These are phyloP conservation scores for Triplophysa yarkandensis DNA, from an alignment of 2,797 vertebrate species.

Conservation along the genomic window DNA sequence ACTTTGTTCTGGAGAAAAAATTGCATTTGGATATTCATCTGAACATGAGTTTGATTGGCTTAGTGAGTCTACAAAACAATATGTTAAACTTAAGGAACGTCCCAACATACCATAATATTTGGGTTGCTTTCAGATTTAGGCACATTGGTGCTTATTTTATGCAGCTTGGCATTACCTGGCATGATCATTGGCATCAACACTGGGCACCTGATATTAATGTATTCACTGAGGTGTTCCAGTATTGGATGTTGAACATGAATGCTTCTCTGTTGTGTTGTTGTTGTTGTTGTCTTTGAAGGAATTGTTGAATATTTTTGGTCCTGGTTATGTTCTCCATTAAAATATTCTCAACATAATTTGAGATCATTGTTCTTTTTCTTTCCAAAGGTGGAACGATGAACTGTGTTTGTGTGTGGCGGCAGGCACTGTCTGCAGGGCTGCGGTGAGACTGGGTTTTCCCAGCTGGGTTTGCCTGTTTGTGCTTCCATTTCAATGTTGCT, in stretches of 20 bases:
- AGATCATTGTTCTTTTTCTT: not conserved
- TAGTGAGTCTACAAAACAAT: constrained; percentile 25
- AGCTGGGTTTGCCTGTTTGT: constrained; percentile 62
- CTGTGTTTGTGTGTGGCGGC: constrained; percentile 42
- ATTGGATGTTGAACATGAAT: constrained; percentile 31
- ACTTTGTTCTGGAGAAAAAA: not conserved
- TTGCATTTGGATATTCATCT: not conserved
- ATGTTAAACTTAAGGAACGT: constrained; percentile 11
- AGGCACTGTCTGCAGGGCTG: constrained; percentile 27
- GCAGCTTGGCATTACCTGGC: constrained; percentile 24
- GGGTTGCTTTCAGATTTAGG: constrained; percentile 8
- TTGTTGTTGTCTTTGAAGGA: no score
- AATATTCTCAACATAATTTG: constrained; percentile 3
- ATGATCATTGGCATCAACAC: constrained; percentile 16
- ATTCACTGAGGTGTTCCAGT: constrained; percentile 32
- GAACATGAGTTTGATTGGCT: not conserved
- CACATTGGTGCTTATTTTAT: constrained; percentile 6
- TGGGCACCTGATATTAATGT: constrained; percentile 9
- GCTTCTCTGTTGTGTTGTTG: constrained; percentile 21
- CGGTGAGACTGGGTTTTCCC: constrained; percentile 57
- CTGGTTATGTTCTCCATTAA: not conserved
- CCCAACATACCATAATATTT: constrained; percentile 18
- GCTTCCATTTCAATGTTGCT: constrained; percentile 58
- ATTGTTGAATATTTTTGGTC: constrained; percentile 6
- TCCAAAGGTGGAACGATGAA: constrained; percentile 20